Conservation (phyloP, 35 echinoderm and acorn worm species). For the Ophiothrix spiculata region DNA sequence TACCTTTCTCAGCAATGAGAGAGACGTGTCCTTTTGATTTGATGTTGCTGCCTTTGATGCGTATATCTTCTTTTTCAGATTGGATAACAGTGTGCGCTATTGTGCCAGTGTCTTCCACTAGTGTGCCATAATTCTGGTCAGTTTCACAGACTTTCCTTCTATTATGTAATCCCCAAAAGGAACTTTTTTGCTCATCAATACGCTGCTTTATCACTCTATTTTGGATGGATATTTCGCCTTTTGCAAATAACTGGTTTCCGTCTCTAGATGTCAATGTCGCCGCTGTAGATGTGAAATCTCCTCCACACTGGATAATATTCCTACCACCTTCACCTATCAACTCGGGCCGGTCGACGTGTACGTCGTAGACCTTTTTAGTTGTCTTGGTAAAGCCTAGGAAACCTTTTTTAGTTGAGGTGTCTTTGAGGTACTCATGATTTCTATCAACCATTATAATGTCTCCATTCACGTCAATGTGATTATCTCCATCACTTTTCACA, state of each 20-base stretch:
- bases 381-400: not conserved
- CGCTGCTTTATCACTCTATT: not conserved
- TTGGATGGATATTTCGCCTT: not conserved
- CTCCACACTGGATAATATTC: not conserved
- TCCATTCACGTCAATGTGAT: not conserved
- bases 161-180: not conserved
- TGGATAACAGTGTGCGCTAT: not conserved
- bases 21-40: not conserved
- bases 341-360: not conserved
- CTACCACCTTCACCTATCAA: not conserved
- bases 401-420: not conserved
- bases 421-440: not conserved
- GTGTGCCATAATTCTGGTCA: not conserved
- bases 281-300: not conserved
- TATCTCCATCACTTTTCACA: not conserved
- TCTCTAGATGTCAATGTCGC: not conserved
- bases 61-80: not conserved
- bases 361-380: not conserved
- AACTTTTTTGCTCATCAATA: not conserved
- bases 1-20: not conserved
- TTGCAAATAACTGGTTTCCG: not conserved
- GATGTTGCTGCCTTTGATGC: not conserved
- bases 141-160: not conserved
- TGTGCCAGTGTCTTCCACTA: not conserved
- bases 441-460: not conserved